Evolutionary conservation across 2,888 invertebrate species (phyloP), one percentile per base, ranked within the genome.

Genomic region (Tethea ocularis): DNA sequence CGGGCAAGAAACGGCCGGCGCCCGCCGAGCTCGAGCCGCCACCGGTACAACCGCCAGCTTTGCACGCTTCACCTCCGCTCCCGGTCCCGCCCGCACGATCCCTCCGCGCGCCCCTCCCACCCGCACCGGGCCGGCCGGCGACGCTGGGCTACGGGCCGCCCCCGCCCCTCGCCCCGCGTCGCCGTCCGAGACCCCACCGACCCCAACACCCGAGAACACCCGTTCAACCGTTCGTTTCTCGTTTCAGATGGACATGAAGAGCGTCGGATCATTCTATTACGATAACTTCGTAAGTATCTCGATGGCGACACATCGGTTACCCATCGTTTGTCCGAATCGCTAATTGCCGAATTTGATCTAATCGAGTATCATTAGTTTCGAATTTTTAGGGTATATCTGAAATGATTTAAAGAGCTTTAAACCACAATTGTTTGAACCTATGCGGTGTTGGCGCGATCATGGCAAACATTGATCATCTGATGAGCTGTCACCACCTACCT

Each of bases 171-270:
- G 69, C 77, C 72, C 72, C 75, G 68, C 75, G 74, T 63, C 73
- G 65, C 78, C 76, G 72, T 64, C 57, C 64, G 67, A 71, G 66
- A 57, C 59, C 63, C 69, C 71, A 61, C 68, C 71, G 61, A 68
- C 75, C 71, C 74, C 56, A 57, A 59, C 64, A 65, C 69, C 81
- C 77, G 64, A 76, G 67, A 76, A 78, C 79, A 46, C 78, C 82
- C 86, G 80, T 82, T 90, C 87, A 91, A 87, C 87, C 86, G 81
- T 87, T 69, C 87, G 80, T 91, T 89, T 91, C 91, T 92, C 88
- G 92, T 96, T 96, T 94, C 96, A 97, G 97, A 97, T 97, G 97
- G 97, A 97, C 95, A 96, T 97, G 96, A 97, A 97, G 96, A 96
- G 97, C 95, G 97, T 97, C 95, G 97, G 97, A 94, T 97, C 97